Base-by-base conservation (phyloP, 2,888 invertebrate genomes). In the Chrysopilus asiliformis region DNA sequence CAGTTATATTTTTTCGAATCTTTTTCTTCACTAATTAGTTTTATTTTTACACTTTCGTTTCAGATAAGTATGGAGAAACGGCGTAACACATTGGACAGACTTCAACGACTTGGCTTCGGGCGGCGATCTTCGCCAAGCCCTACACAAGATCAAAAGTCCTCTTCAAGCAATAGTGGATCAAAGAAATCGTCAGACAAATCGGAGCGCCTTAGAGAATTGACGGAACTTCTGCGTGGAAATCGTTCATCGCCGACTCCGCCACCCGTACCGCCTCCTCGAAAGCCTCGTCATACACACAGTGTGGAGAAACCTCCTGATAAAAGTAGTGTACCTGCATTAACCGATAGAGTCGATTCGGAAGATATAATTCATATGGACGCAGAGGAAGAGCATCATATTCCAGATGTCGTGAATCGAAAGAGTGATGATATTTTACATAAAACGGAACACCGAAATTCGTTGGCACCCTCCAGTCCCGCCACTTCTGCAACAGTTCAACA, bases 101-200 rank as follows among this genome's bases (percentile, higher is more conserved):
- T 83, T 65, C 80, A 80, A 58, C 79, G 77, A 64, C 72, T 78
- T 62, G 78, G 81, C 60, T 76, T 79, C 68, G 79, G 73, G 52
- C 61, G 59, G 37, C 56, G 53, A 45, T 55, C 59, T 38, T 52
- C 57, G 19, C 47, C 56, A 14, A 49, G 45, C 34, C 40, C 46
- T 37, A 38, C 52, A 6, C 38, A 47, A 29, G 29, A 27, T 3
- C 34, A 36, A 29, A 41, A 38, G 31, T 18, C 37, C 6, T 34
- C 42, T 9, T 30, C 40, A 6, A 36, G 44, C 1, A 51, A 51
- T 29, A 32, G 38, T 9, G 32, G 28, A 1, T 47, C 55, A 40
- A 52, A 53, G 31, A 60, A 57, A 43, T 51, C 56, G 13, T 50
- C 74, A 55, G 78, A 79, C 55, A 79, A 79, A 60, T 74, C 83